Conservation (phyloP, 2,888 invertebrate species). For the Epiblema foenella region DNA sequence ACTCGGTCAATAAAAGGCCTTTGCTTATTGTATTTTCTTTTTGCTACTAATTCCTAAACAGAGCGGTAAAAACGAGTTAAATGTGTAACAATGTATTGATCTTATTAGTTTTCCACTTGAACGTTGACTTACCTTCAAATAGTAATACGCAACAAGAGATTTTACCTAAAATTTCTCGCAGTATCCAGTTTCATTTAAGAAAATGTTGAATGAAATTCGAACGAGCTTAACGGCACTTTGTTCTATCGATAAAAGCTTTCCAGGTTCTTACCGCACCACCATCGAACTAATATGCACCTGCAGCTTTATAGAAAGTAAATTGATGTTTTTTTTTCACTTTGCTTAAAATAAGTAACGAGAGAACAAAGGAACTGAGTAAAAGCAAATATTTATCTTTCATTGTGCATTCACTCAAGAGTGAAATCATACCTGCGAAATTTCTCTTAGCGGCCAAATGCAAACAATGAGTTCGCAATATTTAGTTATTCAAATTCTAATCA, state of each 20-base stretch:
- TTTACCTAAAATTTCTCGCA: neutral
- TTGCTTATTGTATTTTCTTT: no score
- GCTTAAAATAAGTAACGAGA: slow-evolving; percentile 19
- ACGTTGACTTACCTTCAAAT: no score
- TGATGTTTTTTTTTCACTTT: slow-evolving; percentile 16
- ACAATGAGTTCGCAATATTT: slow-evolving; percentile 30
- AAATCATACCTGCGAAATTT: slow-evolving; percentile 42
- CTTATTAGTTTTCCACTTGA: no score
- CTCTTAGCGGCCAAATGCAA: slow-evolving; percentile 30
- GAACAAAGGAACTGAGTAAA: slow-evolving; percentile 38
- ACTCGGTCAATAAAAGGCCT: no score
- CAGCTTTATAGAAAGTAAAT: slow-evolving; percentile 38
- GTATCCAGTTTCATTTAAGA: slow-evolving; percentile 25
- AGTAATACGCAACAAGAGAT: neutral
- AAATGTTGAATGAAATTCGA: slow-evolving; percentile 51
- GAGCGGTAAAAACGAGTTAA: no score
- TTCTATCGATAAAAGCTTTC: slow-evolving; percentile 52
- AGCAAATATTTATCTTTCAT: slow-evolving; percentile 32
- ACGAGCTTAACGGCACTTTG: slow-evolving; percentile 57
- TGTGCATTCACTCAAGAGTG: slow-evolving; percentile 35
- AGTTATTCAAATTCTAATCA: slow-evolving; percentile 21
- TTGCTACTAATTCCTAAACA: no score
- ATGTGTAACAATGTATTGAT: no score
- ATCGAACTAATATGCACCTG: slow-evolving; percentile 51
- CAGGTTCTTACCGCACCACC: slow-evolving; percentile 28